Evolutionary conservation across 2,113 vertebrate genomes (phyloP).

Genomic region (Laterallus jamaicensis): DNA sequence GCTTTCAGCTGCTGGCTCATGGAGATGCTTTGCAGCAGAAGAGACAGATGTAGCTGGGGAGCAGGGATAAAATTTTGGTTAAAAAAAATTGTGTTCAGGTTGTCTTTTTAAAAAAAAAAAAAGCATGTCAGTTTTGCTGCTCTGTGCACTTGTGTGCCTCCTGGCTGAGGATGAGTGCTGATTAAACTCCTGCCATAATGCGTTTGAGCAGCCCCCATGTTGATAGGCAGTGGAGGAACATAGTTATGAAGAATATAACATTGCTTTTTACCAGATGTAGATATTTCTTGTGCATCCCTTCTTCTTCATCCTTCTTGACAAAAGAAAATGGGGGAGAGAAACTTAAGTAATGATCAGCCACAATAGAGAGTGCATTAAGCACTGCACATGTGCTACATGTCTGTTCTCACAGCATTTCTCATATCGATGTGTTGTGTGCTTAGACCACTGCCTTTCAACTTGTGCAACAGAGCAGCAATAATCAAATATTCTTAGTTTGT

Average conservation of each 20-base stretch:
- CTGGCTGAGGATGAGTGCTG: background rate
- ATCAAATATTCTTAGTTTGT: background rate
- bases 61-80: background rate
- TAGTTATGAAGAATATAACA: background rate
- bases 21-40: background rate
- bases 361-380: background rate
- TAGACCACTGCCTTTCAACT: background rate
- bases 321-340: background rate
- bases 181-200: background rate
- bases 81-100: background rate
- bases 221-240: background rate
- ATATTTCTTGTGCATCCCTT: accelerated
- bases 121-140: background rate
- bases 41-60: background rate
- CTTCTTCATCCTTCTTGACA: background rate
- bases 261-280: background rate
- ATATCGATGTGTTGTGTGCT: background rate
- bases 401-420: background rate
- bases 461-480: background rate
- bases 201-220: background rate
- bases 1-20: background rate
- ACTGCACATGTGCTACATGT: background rate
- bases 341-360: background rate
- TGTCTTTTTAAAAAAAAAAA: background rate
- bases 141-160: background rate